Evolutionary conservation across 2,797 vertebrate species (phyloP).

Genomic region (Sparidentex hasta): DNA sequence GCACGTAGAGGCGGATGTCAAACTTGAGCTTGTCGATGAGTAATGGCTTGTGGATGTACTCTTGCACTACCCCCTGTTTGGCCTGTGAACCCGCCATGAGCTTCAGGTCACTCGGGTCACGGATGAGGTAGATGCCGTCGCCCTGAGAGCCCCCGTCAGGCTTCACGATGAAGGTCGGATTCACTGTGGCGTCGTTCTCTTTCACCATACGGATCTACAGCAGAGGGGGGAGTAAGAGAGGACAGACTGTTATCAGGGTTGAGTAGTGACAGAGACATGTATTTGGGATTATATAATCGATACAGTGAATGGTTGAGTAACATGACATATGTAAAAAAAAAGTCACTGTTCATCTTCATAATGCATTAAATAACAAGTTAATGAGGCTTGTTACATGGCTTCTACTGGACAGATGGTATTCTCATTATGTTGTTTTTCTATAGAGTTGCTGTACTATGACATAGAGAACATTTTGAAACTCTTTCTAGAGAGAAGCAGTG

Average conservation of each 20-base stretch:
- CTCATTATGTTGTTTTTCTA: background rate
- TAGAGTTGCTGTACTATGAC: background rate
- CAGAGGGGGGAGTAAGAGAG: background rate
- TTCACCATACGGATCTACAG: conserved; percentile 90
- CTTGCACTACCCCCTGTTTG: conserved; percentile 94
- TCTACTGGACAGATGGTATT: background rate
- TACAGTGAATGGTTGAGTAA: background rate
- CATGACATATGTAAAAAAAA: background rate
- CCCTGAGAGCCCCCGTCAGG: conserved; percentile 97
- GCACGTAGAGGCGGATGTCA: conserved; percentile 96
- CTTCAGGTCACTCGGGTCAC: conserved; percentile 91
- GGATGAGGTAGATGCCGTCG: conserved; percentile 99
- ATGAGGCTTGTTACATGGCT: background rate
- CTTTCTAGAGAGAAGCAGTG: background rate
- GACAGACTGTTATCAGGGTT: too few relatives aligned
- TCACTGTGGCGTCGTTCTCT: conserved; percentile 87
- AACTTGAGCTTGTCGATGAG: conserved; percentile 99
- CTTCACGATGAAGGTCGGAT: conserved; percentile 96
- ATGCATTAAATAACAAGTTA: background rate
- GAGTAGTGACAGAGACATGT: too few relatives aligned
- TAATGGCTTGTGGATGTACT: conserved; percentile 94
- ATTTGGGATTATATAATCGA: too few relatives aligned
- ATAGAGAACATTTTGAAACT: background rate
- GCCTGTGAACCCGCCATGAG: conserved; percentile 85
- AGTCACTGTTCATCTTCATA: background rate